Conservation (phyloP, 2,888 invertebrate genomes). For the Ochropleura leucogaster region DNA sequence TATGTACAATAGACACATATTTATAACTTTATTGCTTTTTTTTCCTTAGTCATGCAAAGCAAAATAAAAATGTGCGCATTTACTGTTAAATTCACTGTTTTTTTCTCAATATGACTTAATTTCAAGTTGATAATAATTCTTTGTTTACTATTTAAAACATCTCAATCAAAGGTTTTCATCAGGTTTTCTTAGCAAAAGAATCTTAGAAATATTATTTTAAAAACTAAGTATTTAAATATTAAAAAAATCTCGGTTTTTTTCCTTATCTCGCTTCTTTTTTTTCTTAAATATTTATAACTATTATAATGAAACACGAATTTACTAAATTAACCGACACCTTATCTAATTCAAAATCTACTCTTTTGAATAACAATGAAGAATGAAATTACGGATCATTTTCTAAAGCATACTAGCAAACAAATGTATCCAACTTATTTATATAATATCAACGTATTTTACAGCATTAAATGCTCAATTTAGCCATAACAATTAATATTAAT, state of each 20-base stretch:
- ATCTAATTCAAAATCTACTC: slow-evolving; percentile 13
- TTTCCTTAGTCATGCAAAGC: slow-evolving; percentile 25
- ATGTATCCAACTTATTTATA: neutral
- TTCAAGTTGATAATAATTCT: neutral
- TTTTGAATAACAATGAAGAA: slow-evolving; percentile 22
- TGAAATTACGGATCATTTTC: slow-evolving; percentile 8
- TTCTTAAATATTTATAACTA: slow-evolving; percentile 1
- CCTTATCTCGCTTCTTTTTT: neutral
- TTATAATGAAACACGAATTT: slow-evolving; percentile 7
- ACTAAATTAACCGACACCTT: slow-evolving; percentile 7
- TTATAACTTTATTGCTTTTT: slow-evolving; percentile 40
- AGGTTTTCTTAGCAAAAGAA: neutral
- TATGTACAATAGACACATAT: slow-evolving; percentile 20
- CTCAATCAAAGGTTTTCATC: neutral
- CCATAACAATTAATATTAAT: slow-evolving; percentile 27
- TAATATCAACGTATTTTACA: slow-evolving; percentile 40
- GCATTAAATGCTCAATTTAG: slow-evolving; percentile 52
- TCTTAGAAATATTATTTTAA: neutral
- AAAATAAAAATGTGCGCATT: slow-evolving; percentile 44
- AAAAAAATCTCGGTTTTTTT: neutral
- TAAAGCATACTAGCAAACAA: slow-evolving; percentile 27
- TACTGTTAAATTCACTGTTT: neutral
- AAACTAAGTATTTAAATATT: neutral
- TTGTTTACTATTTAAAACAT: neutral
- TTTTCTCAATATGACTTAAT: neutral